Evolutionary conservation across 35 echinoderm and acorn worm genomes (phyloP).

Genomic region (Anneissia japonica): DNA sequence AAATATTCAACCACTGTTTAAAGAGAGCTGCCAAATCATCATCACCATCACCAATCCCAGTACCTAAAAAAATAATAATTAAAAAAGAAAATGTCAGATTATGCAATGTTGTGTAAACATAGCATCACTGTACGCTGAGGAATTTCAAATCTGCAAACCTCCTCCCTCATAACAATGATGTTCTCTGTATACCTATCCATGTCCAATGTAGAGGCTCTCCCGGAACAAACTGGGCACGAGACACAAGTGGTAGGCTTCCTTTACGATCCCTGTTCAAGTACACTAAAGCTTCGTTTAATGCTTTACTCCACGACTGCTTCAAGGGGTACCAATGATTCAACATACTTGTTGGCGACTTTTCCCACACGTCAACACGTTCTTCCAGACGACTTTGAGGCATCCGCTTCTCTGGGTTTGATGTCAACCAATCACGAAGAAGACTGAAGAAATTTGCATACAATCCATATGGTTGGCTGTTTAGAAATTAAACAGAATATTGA

Average conservation of each 20-base stretch:
- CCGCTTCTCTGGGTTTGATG: slow-evolving; percentile 23
- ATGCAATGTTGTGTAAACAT: too few species aligned
- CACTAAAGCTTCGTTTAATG: slow-evolving; percentile 42
- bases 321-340: slow-evolving; percentile 65
- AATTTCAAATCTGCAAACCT: too few species aligned
- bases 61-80: background rate
- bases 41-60: slow-evolving; percentile 24
- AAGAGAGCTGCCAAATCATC: slow-evolving; percentile 78
- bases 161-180: too few species aligned
- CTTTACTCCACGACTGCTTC: slow-evolving; percentile 61
- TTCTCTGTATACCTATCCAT: slow-evolving; percentile 71
- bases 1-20: slow-evolving; percentile 64
- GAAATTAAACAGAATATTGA: too few species aligned
- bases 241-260: slow-evolving; percentile 19
- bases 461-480: background rate
- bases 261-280: slow-evolving; percentile 60
- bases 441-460: slow-evolving; percentile 58
- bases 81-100: background rate
- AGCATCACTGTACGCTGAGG: too few species aligned
- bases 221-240: slow-evolving; percentile 16
- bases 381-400: slow-evolving; percentile 53
- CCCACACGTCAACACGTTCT: slow-evolving; percentile 54
- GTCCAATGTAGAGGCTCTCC: slow-evolving; percentile 33
- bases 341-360: slow-evolving; percentile 68
- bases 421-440: slow-evolving; percentile 67